Evolutionary conservation across 2,888 invertebrate genomes (phyloP).

Genomic region (Nebria salina): DNA sequence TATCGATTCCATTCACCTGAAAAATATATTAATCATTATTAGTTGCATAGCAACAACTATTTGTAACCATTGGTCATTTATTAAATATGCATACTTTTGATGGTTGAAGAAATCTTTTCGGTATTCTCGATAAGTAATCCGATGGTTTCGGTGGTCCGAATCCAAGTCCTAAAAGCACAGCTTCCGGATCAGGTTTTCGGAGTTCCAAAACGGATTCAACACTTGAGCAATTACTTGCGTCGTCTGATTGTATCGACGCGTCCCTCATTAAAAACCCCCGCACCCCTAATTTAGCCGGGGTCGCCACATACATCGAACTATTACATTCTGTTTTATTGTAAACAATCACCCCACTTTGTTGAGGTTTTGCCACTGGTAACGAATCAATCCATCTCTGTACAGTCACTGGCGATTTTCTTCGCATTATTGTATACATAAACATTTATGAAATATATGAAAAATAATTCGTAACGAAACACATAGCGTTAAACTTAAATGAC

Average conservation of each 20-base stretch:
- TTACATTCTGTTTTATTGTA: slow-evolving; percentile 46
- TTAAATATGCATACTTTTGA: slow-evolving; percentile 70
- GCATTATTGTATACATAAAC: slow-evolving; percentile 21
- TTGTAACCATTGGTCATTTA: neutral
- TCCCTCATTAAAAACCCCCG: slow-evolving; percentile 56
- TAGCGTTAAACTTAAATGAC: neutral
- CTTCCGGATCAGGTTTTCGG: slow-evolving; percentile 88
- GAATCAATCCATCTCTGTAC: slow-evolving; percentile 83
- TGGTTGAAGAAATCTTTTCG: slow-evolving; percentile 82
- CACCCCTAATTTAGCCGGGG: slow-evolving; percentile 47
- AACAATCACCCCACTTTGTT: slow-evolving; percentile 44
- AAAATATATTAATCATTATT: slow-evolving; percentile 5
- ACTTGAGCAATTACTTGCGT: slow-evolving; percentile 75
- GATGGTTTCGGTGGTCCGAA: slow-evolving; percentile 79
- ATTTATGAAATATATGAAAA: neutral
- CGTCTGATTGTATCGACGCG: slow-evolving; percentile 61
- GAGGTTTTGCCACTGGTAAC: slow-evolving; percentile 63
- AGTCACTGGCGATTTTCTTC: slow-evolving; percentile 70
- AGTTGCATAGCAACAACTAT: neutral
- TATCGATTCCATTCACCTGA: slow-evolving; percentile 54
- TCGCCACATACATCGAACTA: slow-evolving; percentile 46
- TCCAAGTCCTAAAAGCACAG: slow-evolving; percentile 82
- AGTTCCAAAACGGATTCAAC: slow-evolving; percentile 85
- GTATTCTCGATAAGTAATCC: slow-evolving; percentile 80
- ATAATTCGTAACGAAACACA: neutral